A percentile compares a stretch with the other conserved stretches of the same genome.
phyloP scores from a whole-genome alignment of 2,113 vertebrate species.

The Symphodus melops region DNA sequence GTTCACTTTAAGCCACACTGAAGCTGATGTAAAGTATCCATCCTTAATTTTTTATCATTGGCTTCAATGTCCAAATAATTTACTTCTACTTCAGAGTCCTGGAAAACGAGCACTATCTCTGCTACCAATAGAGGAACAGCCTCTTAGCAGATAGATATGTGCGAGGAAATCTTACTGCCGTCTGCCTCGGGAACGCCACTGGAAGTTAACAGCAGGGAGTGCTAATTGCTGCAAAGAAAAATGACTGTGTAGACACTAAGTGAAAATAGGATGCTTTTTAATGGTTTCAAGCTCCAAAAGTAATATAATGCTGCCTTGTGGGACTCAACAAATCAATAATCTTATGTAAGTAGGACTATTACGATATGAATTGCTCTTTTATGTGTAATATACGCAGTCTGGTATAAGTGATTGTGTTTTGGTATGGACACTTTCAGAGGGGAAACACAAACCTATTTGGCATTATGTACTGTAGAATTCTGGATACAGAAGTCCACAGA shows the following conservation, averaged over 20 bases:
- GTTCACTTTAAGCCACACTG: background rate
- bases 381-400: constrained; percentile 36
- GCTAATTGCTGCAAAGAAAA: constrained; percentile 50
- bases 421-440: background rate
- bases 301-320: constrained; percentile 28
- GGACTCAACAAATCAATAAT: constrained; percentile 33
- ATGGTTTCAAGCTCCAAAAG: constrained; percentile 42
- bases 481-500: background rate
- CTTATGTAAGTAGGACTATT: constrained; percentile 34
- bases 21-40: constrained; percentile 10
- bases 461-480: constrained; percentile 3
- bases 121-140: background rate
- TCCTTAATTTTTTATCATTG: background rate
- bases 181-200: constrained; percentile 26
- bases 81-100: background rate
- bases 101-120: too few relatives aligned
- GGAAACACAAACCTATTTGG: background rate
- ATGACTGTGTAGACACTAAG: constrained; percentile 41
- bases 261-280: constrained; percentile 48
- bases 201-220: constrained; percentile 45
- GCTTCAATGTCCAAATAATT: constrained; percentile 3
- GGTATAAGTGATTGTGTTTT: constrained; percentile 12
- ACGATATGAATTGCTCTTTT: constrained; percentile 34
- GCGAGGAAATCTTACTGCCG: constrained; percentile 36
- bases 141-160: constrained; percentile 25